These are phyloP conservation scores for Zosterops hypoxanthus DNA, from an alignment of 2,113 vertebrate genomes.

Conservation along the genomic window DNA sequence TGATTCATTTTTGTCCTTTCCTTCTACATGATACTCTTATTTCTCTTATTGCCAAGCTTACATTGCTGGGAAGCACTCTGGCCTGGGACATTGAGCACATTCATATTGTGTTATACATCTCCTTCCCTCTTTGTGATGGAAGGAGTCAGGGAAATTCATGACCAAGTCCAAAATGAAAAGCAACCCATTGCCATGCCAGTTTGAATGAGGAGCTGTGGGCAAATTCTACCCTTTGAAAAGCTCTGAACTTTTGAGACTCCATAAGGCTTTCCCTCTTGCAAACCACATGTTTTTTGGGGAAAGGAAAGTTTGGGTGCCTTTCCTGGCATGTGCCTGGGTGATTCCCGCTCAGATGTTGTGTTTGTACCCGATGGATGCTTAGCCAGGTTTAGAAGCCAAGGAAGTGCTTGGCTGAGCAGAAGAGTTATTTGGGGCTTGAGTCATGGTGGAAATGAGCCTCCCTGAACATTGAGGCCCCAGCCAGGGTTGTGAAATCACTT, in stretches of 20 bases:
- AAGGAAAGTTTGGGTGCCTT: background rate
- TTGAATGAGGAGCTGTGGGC: background rate
- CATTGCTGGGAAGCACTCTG: background rate
- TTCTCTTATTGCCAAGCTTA: background rate
- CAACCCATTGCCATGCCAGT: background rate
- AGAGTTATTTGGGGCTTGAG: slow-evolving; percentile 9
- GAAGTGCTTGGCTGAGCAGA: slow-evolving; percentile 12
- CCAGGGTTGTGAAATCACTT: slow-evolving; percentile 32
- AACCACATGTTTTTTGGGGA: background rate
- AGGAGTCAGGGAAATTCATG: background rate
- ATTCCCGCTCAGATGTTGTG: background rate
- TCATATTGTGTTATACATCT: background rate
- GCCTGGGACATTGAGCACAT: background rate
- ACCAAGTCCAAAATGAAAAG: background rate
- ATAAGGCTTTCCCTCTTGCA: background rate
- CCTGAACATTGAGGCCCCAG: background rate
- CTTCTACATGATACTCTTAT: background rate
- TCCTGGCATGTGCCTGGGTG: background rate
- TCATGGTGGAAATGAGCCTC: slow-evolving; percentile 44
- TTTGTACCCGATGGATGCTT: background rate
- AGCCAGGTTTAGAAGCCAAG: background rate
- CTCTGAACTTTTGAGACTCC: background rate
- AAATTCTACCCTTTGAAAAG: background rate
- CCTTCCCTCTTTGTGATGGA: background rate
- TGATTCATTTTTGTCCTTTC: slow-evolving; percentile 13